These are phyloP conservation scores for Oegoconia quadripuncta DNA, from an alignment of 2,888 invertebrate species.

Conservation along the genomic window DNA sequence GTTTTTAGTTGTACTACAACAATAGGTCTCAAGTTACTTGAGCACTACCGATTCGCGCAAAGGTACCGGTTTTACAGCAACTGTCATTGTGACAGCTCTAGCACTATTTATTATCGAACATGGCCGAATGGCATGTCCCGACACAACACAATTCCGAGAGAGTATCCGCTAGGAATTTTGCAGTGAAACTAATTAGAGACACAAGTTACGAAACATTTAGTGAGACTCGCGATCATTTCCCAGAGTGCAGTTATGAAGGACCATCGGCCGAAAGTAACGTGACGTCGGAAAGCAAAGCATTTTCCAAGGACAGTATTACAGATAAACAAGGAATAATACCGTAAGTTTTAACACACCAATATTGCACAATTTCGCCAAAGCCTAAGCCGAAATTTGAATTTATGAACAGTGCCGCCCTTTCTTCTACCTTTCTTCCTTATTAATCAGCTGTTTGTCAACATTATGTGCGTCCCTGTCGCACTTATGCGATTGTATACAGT, in stretches of 20 bases:
- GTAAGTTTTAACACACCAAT: conserved; percentile 33
- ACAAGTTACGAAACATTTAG: conserved; percentile 25
- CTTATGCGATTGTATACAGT: conserved; percentile 30
- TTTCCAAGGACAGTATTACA: conserved; percentile 33
- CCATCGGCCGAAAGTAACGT: conserved; percentile 30
- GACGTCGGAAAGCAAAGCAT: conserved; percentile 36
- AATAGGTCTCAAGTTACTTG: conserved; percentile 21
- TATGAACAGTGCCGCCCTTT: conserved; percentile 11
- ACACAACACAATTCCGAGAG: conserved; percentile 28
- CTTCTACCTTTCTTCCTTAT: conserved; percentile 22
- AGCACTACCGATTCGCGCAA: not conserved
- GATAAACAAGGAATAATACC: conserved; percentile 32
- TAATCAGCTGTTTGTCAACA: conserved; percentile 76
- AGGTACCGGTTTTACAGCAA: conserved; percentile 7
- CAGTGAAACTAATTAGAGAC: conserved; percentile 23
- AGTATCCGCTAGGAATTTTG: conserved; percentile 25
- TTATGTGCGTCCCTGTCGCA: conserved; percentile 50
- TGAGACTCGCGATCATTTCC: conserved; percentile 25
- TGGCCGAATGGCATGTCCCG: conserved; percentile 62
- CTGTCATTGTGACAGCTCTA: conserved; percentile 28
- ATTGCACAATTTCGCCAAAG: conserved; percentile 7
- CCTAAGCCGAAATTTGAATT: conserved; percentile 1
- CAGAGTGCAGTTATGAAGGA: conserved; percentile 26
- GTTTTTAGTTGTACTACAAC: conserved; percentile 1
- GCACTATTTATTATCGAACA: conserved; percentile 44